Evolutionary conservation across 2,113 vertebrate species (phyloP).

Genomic region (Hyla sarda): DNA sequence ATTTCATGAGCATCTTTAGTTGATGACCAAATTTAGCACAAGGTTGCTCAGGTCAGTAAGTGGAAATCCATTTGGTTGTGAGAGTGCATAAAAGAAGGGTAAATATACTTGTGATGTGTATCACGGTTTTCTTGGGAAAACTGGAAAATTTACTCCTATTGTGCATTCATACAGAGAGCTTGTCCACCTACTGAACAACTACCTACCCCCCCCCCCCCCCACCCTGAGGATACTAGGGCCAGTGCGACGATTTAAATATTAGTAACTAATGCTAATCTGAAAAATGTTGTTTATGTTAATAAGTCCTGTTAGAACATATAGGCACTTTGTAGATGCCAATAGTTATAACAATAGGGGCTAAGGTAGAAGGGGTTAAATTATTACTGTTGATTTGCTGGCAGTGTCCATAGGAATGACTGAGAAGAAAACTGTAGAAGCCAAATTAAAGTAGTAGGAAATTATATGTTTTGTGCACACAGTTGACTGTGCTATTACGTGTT

Average conservation of each 20-base stretch:
- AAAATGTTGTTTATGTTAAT: no score
- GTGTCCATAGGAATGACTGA: neutral
- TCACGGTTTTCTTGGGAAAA: neutral
- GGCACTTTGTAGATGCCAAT: neutral
- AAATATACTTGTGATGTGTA: neutral
- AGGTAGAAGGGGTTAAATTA: neutral
- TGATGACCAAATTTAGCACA: neutral
- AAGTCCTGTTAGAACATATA: neutral
- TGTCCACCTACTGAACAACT: no score
- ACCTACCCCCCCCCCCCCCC: no score
- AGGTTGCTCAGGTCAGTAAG: neutral
- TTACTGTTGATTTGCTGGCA: neutral
- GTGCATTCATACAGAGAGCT: neutral
- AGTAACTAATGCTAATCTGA: no score
- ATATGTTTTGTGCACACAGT: no score
- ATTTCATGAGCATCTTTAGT: neutral
- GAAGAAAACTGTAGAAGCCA: neutral
- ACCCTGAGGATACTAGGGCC: no score
- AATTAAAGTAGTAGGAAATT: no score
- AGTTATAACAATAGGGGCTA: neutral
- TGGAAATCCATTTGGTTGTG: neutral
- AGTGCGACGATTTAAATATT: no score
- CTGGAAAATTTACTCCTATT: neutral
- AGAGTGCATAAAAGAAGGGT: neutral
- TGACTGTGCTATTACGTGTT: no score